Evolutionary conservation across 2,797 vertebrate genomes (phyloP), one percentile per base, ranked within the genome.

Genomic region (Oreochromis grahami): DNA sequence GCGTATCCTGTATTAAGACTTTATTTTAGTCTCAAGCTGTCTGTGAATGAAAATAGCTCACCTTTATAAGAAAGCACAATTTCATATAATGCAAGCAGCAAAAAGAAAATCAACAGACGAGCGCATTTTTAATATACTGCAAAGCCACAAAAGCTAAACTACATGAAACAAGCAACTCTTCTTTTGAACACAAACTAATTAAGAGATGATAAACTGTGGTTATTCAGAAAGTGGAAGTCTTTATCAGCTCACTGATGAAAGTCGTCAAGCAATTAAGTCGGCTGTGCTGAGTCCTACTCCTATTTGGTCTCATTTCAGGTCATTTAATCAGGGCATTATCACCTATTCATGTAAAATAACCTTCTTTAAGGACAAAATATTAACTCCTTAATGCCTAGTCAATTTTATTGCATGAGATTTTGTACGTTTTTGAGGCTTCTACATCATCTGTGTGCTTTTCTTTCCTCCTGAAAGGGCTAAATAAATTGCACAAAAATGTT

Each of bases 171-270:
- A 60, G 79, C 76, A 76, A 68, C 11, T 82, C 29, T 24, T 38
- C 78, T 53, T 84, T 88, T 83, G 17, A 89, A 83, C 81, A 81
- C 53, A 86, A 90, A 87, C 53, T 56, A 91, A 91, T 92, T 89
- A 87, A 56, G 72, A 83, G 63, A 85, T 86, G 78, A 87, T 86
- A 87, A 77, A 41, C 85, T 77, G 72, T 26, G 51, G 50, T 68
- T 77, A 81, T 82, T 63, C 29, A 82, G 15, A 74, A 74, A 74
- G 70, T 32, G 43, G 76, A 79, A 21, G 19, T 55, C 38, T 76
- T 88, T 83, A 88, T 87, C 86, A 65, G 74, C 78, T 74, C 76
- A 32, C 14, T 77, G 84, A 84, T 82, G 53, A 82, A 85, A 3
- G 3, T 21, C 76, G 34, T 70, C 60, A 65, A 84, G 53, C 5